phyloP scores from a whole-genome alignment of 2,113 vertebrate genomes.

The Etia nguti region DNA sequence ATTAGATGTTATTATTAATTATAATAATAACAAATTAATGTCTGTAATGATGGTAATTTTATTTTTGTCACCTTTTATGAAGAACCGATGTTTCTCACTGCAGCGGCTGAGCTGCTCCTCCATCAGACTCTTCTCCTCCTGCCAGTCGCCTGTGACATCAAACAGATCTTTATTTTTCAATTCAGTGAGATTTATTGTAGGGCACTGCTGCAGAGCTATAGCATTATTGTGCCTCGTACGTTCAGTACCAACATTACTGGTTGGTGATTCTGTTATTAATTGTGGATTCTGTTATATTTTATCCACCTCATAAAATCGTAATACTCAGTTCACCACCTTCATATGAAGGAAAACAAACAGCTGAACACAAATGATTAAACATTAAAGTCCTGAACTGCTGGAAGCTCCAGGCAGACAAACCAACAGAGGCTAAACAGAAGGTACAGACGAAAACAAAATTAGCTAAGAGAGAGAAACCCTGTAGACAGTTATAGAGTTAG shows the following conservation, averaged over 20 bases:
- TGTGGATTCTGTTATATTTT: neutral
- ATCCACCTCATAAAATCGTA: neutral
- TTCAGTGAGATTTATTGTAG: neutral
- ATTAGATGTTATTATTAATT: neutral
- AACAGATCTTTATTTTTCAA: neutral
- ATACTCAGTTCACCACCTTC: neutral
- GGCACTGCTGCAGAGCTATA: neutral
- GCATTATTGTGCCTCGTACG: neutral
- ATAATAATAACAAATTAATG: neutral
- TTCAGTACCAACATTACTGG: neutral
- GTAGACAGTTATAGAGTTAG: neutral
- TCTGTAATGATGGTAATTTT: neutral
- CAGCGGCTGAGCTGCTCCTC: neutral
- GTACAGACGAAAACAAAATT: accelerated
- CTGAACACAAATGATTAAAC: neutral
- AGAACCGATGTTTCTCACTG: neutral
- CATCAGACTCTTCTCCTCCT: neutral
- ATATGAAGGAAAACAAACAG: neutral
- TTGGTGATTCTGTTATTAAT: neutral
- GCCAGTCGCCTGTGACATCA: neutral
- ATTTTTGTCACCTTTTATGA: neutral
- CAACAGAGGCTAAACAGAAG: neutral
- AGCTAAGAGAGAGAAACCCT: neutral
- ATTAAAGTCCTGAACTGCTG: neutral
- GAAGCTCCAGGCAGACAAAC: neutral